phyloP scores from a whole-genome alignment of 2,888 invertebrate species.

The Cosmia trapezina region DNA sequence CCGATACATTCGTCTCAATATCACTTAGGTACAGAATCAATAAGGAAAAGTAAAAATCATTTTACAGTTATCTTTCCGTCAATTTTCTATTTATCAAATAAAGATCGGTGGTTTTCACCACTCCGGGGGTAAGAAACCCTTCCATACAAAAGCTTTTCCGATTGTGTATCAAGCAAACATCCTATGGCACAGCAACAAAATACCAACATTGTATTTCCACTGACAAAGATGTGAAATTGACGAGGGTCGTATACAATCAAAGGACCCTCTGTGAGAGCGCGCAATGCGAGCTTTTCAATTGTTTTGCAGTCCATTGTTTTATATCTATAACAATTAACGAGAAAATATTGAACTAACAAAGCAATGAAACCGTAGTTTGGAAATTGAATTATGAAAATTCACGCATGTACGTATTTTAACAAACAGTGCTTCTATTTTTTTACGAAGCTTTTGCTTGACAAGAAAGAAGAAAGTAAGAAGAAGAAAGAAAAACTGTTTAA shows the following conservation, averaged over 20 bases:
- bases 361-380: slow-evolving; percentile 37
- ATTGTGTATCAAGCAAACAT: slow-evolving; percentile 54
- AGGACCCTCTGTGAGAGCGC: slow-evolving; percentile 37
- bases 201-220: slow-evolving; percentile 64
- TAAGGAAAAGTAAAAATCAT: slow-evolving; percentile 20
- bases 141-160: slow-evolving; percentile 43
- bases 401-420: not conserved
- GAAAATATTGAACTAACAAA: slow-evolving; percentile 33
- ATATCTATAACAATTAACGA: slow-evolving; percentile 49
- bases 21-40: slow-evolving; percentile 21
- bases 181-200: slow-evolving; percentile 54
- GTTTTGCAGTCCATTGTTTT: slow-evolving; percentile 60
- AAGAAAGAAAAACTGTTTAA: too few species aligned
- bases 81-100: slow-evolving; percentile 48
- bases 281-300: slow-evolving; percentile 58
- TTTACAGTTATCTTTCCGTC: slow-evolving; percentile 34
- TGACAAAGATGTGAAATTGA: slow-evolving; percentile 73
- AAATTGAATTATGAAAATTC: slow-evolving; percentile 24
- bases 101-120: slow-evolving; percentile 28
- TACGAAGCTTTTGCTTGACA: not conserved
- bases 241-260: slow-evolving; percentile 74
- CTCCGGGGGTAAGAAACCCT: slow-evolving; percentile 46
- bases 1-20: slow-evolving; percentile 7
- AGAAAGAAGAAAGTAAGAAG: not conserved
- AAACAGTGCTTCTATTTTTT: not conserved